phyloP scores from a whole-genome alignment of 2,113 vertebrate species.

The Rhinopomastus cyanomelas region DNA sequence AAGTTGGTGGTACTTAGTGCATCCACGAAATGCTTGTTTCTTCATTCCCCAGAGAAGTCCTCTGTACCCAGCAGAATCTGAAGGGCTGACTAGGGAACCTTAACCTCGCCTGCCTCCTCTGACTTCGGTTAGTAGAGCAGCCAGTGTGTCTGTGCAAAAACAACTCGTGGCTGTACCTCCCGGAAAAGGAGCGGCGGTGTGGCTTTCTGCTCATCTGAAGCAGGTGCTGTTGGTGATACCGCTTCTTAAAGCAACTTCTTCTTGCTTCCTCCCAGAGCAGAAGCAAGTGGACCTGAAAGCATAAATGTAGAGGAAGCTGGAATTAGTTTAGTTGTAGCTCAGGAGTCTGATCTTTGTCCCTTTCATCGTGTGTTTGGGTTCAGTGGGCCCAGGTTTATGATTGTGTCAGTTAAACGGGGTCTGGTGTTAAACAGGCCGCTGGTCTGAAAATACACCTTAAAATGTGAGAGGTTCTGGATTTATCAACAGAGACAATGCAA shows the following conservation, averaged over 20 bases:
- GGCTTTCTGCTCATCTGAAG: background rate
- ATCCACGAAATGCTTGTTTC: slow-evolving; percentile 7
- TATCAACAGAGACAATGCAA: background rate
- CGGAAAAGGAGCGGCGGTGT: accelerated
- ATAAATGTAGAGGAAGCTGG: background rate
- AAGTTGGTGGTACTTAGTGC: background rate
- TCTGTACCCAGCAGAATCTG: background rate
- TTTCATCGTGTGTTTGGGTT: background rate
- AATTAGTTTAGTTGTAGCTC: background rate
- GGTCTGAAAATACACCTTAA: background rate
- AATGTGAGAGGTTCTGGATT: background rate
- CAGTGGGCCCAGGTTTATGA: background rate
- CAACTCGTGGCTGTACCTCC: background rate
- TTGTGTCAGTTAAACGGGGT: background rate
- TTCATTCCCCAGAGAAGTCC: background rate
- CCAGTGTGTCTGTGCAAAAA: background rate
- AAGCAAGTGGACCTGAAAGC: background rate
- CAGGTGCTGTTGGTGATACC: background rate
- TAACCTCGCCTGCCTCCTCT: background rate
- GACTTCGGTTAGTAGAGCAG: background rate
- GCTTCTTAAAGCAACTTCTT: background rate
- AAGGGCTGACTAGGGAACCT: background rate
- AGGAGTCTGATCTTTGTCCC: background rate
- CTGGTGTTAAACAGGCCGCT: background rate
- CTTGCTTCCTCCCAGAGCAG: background rate